Percentiles rank a stretch among this genome's conserved stretches.
Evolutionary conservation across 2,888 invertebrate species (phyloP).

Genomic region (Tetheella fluctuosa): DNA sequence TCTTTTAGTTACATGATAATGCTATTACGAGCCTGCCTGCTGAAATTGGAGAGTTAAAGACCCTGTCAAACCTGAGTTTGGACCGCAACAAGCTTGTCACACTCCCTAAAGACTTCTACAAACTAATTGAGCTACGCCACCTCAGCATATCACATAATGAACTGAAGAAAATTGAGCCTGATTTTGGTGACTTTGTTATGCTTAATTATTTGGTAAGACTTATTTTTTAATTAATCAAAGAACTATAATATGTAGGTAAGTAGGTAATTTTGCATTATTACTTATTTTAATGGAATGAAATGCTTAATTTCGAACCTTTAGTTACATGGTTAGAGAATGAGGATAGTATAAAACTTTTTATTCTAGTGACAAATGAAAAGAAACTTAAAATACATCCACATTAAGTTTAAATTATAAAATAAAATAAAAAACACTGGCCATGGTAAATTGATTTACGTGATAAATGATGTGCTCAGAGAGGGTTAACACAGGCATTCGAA

Average conservation of each 20-base stretch:
- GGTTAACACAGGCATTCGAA: background rate
- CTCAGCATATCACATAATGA: slow-evolving; percentile 91
- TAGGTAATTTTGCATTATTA: too few relatives aligned
- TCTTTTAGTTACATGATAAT: slow-evolving; percentile 92
- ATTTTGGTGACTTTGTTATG: slow-evolving; percentile 91
- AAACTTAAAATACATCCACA: background rate
- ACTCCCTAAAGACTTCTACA: slow-evolving; percentile 87
- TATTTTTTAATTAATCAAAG: too few relatives aligned
- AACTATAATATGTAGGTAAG: too few relatives aligned
- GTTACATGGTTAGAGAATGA: too few relatives aligned
- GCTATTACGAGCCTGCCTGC: slow-evolving; percentile 88
- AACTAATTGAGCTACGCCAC: slow-evolving; percentile 87
- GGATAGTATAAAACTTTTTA: background rate
- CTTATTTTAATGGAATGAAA: too few relatives aligned
- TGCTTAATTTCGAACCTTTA: too few relatives aligned
- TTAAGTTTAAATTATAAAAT: background rate
- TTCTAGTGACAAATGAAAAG: background rate
- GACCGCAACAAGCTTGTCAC: slow-evolving; percentile 87
- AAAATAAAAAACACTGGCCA: too few relatives aligned
- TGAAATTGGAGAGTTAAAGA: slow-evolving; percentile 88
- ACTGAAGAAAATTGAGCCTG: slow-evolving; percentile 86
- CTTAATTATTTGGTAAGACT: slow-evolving; percentile 79
- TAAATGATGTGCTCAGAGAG: background rate
- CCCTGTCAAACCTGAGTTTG: slow-evolving; percentile 87
- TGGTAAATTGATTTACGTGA: background rate